phyloP scores from a whole-genome alignment of 1,140 invertebrate genomes.

The Temnothorax curvispinosus region DNA sequence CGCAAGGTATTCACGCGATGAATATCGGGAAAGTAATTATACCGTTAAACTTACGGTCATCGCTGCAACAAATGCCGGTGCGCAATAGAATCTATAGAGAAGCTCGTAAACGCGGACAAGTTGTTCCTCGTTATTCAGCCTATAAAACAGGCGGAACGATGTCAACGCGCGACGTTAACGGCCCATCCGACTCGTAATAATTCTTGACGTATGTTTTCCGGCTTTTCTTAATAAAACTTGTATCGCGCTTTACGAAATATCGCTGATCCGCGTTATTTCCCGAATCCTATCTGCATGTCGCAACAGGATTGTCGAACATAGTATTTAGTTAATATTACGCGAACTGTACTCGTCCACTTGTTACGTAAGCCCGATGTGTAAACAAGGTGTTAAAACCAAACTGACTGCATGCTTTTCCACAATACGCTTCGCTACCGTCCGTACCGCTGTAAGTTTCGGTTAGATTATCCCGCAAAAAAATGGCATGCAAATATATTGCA shows the following conservation, averaged over 20 bases:
- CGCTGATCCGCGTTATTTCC: neutral
- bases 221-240: conserved; percentile 40
- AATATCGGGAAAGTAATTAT: conserved; percentile 56
- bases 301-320: neutral
- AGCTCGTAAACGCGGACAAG: conserved; percentile 55
- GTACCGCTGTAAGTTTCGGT: neutral
- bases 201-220: conserved; percentile 29
- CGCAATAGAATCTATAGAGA: conserved; percentile 47
- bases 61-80: conserved; percentile 33
- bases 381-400: neutral
- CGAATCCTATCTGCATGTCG: neutral
- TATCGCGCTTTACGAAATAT: neutral
- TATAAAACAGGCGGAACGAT: conserved; percentile 50
- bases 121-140: conserved; percentile 46
- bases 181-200: conserved; percentile 50
- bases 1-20: conserved; percentile 26
- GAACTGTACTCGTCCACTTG: neutral
- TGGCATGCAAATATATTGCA: neutral
- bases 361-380: conserved; percentile 18
- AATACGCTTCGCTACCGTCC: neutral
- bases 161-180: conserved; percentile 27
- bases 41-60: conserved; percentile 59
- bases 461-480: neutral
- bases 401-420: neutral
- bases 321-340: neutral